phyloP scores from a whole-genome alignment of 1,140 invertebrate species.

The Mycetomoellerius zeteki region DNA sequence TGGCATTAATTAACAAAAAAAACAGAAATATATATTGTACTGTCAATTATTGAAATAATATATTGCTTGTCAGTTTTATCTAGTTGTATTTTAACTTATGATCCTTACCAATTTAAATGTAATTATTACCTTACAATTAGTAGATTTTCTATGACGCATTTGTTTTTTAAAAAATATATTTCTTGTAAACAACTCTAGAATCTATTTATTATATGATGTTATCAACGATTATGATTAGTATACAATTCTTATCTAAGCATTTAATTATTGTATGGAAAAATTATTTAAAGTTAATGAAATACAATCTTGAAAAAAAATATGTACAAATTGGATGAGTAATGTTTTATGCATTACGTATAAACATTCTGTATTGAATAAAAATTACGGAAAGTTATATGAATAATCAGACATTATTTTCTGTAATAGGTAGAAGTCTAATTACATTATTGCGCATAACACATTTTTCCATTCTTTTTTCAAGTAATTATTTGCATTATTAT shows the following conservation, averaged over 20 bases:
- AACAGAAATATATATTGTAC: neutral
- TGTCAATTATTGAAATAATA: conserved; percentile 46
- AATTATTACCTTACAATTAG: neutral
- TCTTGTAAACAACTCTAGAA: neutral
- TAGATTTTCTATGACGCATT: neutral
- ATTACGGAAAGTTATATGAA: neutral
- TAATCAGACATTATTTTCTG: neutral
- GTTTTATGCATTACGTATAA: no score
- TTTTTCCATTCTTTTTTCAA: neutral
- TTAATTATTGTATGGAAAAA: neutral
- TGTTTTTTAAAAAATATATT: conserved; percentile 7
- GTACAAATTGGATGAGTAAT: neutral
- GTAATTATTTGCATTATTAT: conserved; percentile 15
- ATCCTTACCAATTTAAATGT: neutral
- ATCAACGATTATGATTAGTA: neutral
- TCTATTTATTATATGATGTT: neutral
- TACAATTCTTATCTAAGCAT: neutral
- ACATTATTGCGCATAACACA: neutral
- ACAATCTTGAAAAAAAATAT: neutral
- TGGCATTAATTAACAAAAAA: neutral
- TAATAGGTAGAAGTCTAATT: neutral
- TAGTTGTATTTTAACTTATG: neutral
- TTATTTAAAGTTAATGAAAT: neutral
- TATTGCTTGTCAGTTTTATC: conserved; percentile 16
- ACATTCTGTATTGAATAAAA: neutral